A percentile compares a stretch with the other conserved stretches of the same genome.
Conservation (phyloP, 2,888 invertebrate genomes). For the Pardosa pseudoannulata region DNA sequence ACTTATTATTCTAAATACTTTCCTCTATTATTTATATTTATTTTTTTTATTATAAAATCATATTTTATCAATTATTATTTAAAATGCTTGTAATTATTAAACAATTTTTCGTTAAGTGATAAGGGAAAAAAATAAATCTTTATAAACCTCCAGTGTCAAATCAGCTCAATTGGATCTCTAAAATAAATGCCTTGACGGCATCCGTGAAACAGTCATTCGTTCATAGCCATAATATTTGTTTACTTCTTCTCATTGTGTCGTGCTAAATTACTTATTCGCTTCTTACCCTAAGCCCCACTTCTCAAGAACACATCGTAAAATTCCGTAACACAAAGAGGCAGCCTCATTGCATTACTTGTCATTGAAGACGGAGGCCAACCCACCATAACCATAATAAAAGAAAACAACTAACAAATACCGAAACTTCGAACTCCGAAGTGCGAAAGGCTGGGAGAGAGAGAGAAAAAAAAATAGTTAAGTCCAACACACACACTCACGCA, state of each 20-base stretch:
- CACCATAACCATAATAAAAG: constrained; percentile 14
- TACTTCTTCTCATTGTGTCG: neutral
- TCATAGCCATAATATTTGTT: too few relatives aligned
- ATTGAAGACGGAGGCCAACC: constrained; percentile 17
- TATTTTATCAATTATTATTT: too few relatives aligned
- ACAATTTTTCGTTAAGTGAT: too few relatives aligned
- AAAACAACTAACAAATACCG: neutral
- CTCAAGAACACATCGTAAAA: neutral
- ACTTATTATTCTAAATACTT: too few relatives aligned
- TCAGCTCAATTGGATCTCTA: too few relatives aligned
- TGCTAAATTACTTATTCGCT: neutral
- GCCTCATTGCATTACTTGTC: neutral
- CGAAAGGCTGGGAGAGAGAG: neutral
- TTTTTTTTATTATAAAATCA: too few relatives aligned
- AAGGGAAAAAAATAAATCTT: too few relatives aligned
- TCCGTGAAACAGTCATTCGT: too few relatives aligned
- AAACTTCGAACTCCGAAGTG: neutral
- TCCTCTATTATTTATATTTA: too few relatives aligned
- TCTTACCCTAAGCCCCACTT: neutral
- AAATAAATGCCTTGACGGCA: too few relatives aligned
- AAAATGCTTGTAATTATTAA: too few relatives aligned
- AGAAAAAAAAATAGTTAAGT: neutral
- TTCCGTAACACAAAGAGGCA: neutral
- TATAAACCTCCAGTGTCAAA: too few relatives aligned
- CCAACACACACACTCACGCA: neutral